Conservation (phyloP, 2,888 invertebrate species). For the Ariolimax columbianus region DNA sequence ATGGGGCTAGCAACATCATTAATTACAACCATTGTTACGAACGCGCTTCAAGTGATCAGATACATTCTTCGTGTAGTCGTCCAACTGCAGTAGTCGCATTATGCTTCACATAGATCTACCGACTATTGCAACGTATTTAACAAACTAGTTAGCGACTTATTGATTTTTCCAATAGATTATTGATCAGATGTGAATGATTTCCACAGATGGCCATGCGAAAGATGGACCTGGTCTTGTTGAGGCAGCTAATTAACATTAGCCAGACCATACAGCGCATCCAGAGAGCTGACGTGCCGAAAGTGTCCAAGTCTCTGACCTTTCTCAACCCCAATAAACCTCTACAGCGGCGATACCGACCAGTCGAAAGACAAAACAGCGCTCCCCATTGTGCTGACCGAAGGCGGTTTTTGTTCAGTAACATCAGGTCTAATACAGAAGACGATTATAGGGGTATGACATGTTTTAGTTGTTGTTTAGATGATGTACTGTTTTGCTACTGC, state of each 20-base stretch:
- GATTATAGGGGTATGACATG: conserved; percentile 5
- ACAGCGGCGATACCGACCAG: background rate
- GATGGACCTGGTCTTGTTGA: conserved; percentile 49
- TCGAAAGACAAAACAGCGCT: conserved; percentile 44
- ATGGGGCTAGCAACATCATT: no score
- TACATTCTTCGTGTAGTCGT: no score
- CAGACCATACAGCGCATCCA: conserved; percentile 48
- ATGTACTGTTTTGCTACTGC: background rate
- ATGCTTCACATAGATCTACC: no score
- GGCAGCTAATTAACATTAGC: conserved; percentile 51
- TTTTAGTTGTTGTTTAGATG: background rate
- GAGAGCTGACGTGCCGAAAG: conserved; percentile 24
- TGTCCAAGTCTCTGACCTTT: conserved; percentile 40
- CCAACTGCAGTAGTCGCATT: no score
- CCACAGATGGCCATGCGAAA: conserved; percentile 49
- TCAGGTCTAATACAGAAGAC: conserved; percentile 10
- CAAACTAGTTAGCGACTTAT: no score
- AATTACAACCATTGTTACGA: no score
- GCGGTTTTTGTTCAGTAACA: conserved; percentile 8
- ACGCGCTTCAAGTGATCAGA: no score
- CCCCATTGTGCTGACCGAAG: conserved; percentile 4
- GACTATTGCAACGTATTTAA: no score
- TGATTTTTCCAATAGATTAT: background rate
- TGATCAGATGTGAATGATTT: background rate
- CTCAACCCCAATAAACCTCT: background rate